Evolutionary conservation across 2,888 invertebrate species (phyloP), one percentile per base, ranked within the genome.

Genomic region (Acanthosoma haemorrhoidale): DNA sequence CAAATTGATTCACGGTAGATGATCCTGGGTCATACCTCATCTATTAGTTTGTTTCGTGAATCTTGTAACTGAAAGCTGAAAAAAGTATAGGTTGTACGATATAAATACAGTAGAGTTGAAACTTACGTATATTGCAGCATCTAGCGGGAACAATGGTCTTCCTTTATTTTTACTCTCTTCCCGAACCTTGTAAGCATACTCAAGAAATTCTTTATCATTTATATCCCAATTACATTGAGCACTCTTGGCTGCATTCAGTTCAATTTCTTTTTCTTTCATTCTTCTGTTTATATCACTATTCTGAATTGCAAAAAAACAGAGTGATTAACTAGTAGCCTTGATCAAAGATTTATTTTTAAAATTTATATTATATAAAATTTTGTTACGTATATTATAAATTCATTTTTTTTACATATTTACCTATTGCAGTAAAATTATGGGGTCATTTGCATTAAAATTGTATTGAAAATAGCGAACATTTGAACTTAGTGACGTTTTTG

Each of bases 171-270:
- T 76, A 4, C 84, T 84, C 75, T 84, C 82, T 31, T 80, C 77
- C 34, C 83, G 70, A 51, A 86, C 80, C 73, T 78, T 78, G 39
- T 78, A 78, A 2, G 84, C 85, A 77, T 84, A 84, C 11, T 80
- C 77, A 66, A 85, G 80, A 78, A 85, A 82, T 76, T 80, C 79
- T 74, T 81, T 79, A 77, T 86, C 85, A 0, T 82, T 83, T 1
- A 83, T 79, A 60, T 81, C 76, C 74, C 81, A 79, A 70, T 76
- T 75, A 74, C 80, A 78, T 8, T 70, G 71, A 43, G 73, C 72
- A 58, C 73, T 70, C 58, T 68, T 67, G 4, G 73, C 72, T 15
- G 74, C 74, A 21, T 72, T 69, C 6, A 74, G 59, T 67, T 75
- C 74, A 36, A 70, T 68, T 21, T 68, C 60, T 64, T 70, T 74